Evolutionary conservation across 2,797 vertebrate species (phyloP).

Genomic region (Platalea minor): DNA sequence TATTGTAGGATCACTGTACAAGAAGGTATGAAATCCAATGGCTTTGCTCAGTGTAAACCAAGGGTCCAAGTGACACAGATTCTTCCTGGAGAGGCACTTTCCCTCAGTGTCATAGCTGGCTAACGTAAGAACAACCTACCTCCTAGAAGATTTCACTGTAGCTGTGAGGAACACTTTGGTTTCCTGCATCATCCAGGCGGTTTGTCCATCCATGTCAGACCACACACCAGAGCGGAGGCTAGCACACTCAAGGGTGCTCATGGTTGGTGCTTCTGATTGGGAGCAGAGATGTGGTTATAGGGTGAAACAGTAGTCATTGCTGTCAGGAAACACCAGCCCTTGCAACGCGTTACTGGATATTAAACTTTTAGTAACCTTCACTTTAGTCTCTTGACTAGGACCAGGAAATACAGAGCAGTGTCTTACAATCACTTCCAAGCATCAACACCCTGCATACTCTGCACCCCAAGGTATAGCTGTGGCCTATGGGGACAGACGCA

Average conservation of each 20-base stretch:
- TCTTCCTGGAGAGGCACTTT: background rate
- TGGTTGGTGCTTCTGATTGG: background rate
- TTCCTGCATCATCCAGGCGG: background rate
- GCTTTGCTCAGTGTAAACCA: background rate
- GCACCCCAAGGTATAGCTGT: background rate
- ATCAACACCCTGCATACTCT: background rate
- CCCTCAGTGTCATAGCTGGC: background rate
- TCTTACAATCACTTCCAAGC: background rate
- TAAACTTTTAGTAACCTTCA: background rate
- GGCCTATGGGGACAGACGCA: background rate
- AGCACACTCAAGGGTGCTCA: background rate
- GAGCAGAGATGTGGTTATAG: background rate
- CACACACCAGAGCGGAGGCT: background rate
- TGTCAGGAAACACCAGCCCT: background rate
- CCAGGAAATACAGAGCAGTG: background rate
- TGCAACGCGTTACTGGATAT: background rate
- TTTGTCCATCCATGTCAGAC: background rate
- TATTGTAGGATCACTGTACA: background rate
- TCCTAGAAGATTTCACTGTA: background rate
- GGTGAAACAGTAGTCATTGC: background rate
- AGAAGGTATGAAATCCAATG: background rate
- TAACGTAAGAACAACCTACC: background rate
- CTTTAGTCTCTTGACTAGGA: background rate
- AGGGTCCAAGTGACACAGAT: background rate
- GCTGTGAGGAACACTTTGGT: background rate